Conservation (phyloP, 2,888 invertebrate species). For the Orthonychiurus folsomi region DNA sequence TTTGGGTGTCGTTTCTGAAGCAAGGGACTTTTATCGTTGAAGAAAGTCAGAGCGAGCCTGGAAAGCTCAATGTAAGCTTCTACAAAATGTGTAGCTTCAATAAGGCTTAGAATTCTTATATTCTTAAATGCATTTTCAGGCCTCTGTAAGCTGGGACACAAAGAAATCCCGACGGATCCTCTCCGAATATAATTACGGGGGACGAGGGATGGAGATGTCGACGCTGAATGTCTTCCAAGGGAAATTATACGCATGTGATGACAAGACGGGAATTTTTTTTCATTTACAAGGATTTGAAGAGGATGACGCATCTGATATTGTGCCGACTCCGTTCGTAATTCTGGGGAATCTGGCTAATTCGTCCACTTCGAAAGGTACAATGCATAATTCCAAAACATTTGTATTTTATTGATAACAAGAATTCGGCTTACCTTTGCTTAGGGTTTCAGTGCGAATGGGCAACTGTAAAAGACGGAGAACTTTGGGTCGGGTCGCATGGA, state of each 20-base stretch:
- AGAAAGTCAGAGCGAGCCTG: slow-evolving; percentile 23
- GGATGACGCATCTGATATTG: slow-evolving; percentile 46
- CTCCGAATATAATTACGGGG: slow-evolving; percentile 71
- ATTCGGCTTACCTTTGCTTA: slow-evolving; percentile 38
- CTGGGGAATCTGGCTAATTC: slow-evolving; percentile 58
- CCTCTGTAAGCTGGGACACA: slow-evolving; percentile 65
- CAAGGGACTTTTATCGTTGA: slow-evolving; percentile 24
- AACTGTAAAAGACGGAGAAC: slow-evolving; percentile 71
- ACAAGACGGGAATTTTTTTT: slow-evolving; percentile 81
- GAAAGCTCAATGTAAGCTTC: slow-evolving; percentile 20
- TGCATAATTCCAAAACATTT: not conserved
- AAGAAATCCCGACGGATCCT: slow-evolving; percentile 53
- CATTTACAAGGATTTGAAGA: slow-evolving; percentile 51
- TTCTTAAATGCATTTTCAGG: slow-evolving; percentile 34
- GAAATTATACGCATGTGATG: slow-evolving; percentile 78
- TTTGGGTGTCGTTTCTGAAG: slow-evolving; percentile 22
- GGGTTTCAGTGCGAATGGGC: slow-evolving; percentile 97
- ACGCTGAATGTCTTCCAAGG: slow-evolving; percentile 90
- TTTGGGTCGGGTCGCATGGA: slow-evolving; percentile 90
- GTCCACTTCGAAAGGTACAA: not conserved
- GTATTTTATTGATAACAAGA: not conserved
- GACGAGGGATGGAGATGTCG: slow-evolving; percentile 92
- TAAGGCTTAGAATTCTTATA: no score
- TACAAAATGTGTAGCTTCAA: no score
- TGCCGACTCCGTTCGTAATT: slow-evolving; percentile 64